phyloP scores from a whole-genome alignment of 2,888 invertebrate species.

The Cabera pusaria region DNA sequence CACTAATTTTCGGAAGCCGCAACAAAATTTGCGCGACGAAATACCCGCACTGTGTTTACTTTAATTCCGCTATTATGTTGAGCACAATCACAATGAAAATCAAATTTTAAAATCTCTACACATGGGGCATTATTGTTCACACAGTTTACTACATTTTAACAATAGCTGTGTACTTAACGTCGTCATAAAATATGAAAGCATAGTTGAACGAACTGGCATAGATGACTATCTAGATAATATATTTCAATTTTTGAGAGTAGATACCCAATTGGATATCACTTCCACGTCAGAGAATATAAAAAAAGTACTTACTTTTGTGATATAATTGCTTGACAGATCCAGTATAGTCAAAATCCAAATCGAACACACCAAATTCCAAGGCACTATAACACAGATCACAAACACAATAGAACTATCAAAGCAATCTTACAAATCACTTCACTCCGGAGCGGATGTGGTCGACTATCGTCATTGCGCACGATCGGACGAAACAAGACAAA shows the following conservation, averaged over 20 bases:
- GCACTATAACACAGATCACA: slow-evolving; percentile 21
- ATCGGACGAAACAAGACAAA: slow-evolving; percentile 27
- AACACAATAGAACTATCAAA: slow-evolving; percentile 20
- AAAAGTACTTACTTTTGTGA: slow-evolving; percentile 4
- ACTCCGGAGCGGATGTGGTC: slow-evolving; percentile 20
- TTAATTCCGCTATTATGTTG: slow-evolving; percentile 25
- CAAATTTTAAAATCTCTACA: slow-evolving; percentile 4
- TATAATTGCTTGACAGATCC: slow-evolving; percentile 5
- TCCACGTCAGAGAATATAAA: not conserved
- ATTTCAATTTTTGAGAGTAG: too few species aligned
- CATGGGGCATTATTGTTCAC: not conserved
- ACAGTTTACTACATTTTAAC: slow-evolving; percentile 2
- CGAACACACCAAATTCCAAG: slow-evolving; percentile 9
- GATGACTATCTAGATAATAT: too few species aligned
- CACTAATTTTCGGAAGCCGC: slow-evolving; percentile 28
- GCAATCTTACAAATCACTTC: slow-evolving; percentile 22
- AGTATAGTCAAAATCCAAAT: slow-evolving; percentile 5
- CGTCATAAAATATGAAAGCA: not conserved
- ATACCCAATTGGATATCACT: not conserved
- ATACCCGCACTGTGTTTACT: slow-evolving; percentile 20
- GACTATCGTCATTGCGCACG: slow-evolving; percentile 13
- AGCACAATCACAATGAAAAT: slow-evolving; percentile 20
- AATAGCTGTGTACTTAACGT: slow-evolving; percentile 1
- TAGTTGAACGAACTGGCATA: too few species aligned
- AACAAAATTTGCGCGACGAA: slow-evolving; percentile 27